Evolutionary conservation across 2,797 vertebrate genomes (phyloP), one percentile per base, ranked within the genome.

Genomic region (Phoebastria nigripes): DNA sequence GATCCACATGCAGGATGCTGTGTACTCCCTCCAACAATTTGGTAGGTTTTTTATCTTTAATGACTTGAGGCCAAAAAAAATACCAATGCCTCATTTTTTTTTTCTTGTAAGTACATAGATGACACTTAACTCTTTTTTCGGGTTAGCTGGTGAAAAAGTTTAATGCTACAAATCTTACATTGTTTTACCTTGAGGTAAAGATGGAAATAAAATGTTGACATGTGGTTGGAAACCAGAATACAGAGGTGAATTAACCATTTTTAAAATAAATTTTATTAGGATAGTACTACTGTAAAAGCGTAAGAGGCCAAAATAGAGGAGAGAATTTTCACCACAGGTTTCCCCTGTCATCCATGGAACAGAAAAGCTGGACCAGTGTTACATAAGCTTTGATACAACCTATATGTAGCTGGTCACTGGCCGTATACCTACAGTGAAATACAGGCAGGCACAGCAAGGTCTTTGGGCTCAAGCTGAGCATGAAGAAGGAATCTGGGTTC

Each of bases 1-100:
- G 99, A 99, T 99, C 91, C 99, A 99, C 89, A 98, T 99, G 93
- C 99, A 99, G 97, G 99, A 99, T 35, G 99, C 99, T 21, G 98
- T 99, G 58, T 99, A 98, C 89, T 99, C 99, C 19, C 98, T 99
- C 41, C 98, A 99, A 92, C 99, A 99, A 89, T 99, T 99, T 62
- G 99, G 99, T 99, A 98, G 94, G 99, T 55, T 72, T 47, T 33
- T 59, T 42, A 18, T 81, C 20, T 89, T 76, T 51, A 55, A 20
- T 84, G 14, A 52, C 20, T 41, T 42, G 4, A 66, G 46, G 25
- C 22, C 67, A 73, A 35, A 89, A 82, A 2, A 21, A 61, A 28
- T 19, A 44, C 6, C 67, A 25, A 35, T 6, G 3, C 28, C 18
- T 63, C 13, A 33, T 47, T 4, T 1, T 18, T 74, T 22, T 46